Evolutionary conservation across 2,888 invertebrate species (phyloP).

Genomic region (Liopterus haemorrhoidalis): DNA sequence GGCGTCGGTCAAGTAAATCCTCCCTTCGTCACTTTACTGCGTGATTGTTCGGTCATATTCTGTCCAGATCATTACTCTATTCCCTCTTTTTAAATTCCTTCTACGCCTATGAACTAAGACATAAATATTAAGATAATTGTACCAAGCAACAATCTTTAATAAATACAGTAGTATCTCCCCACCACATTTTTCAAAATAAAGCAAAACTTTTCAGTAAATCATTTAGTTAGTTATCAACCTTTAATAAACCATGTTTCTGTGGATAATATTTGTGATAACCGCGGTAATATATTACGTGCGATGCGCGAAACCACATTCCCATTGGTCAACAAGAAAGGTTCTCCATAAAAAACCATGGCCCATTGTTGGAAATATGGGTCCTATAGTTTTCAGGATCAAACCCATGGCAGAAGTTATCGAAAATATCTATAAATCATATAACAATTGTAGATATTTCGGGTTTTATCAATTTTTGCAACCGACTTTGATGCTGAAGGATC

Average conservation of each 20-base stretch:
- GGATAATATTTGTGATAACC: not conserved
- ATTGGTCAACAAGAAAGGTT: slow-evolving; percentile 12
- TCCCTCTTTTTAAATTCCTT: too few relatives aligned
- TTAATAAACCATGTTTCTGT: slow-evolving; percentile 10
- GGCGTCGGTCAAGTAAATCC: too few relatives aligned
- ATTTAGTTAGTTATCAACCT: too few relatives aligned
- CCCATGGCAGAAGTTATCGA: slow-evolving; percentile 13
- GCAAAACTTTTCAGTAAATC: too few relatives aligned
- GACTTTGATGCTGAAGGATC: slow-evolving; percentile 49
- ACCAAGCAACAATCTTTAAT: too few relatives aligned
- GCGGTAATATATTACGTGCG: slow-evolving; percentile 8
- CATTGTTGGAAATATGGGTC: slow-evolving; percentile 29
- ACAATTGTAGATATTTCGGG: slow-evolving; percentile 33
- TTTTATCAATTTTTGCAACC: slow-evolving; percentile 40
- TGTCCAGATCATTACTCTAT: too few relatives aligned
- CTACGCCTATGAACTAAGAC: too few relatives aligned
- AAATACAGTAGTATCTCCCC: too few relatives aligned
- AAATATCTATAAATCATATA: slow-evolving; percentile 5
- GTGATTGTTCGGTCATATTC: too few relatives aligned
- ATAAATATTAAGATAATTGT: too few relatives aligned
- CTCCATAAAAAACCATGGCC: slow-evolving; percentile 24
- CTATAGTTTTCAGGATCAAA: slow-evolving; percentile 13
- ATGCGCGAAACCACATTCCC: slow-evolving; percentile 30
- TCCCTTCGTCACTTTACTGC: too few relatives aligned
- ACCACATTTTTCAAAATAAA: too few relatives aligned